These are phyloP conservation scores for Podarcis siculus DNA, from an alignment of 2,797 vertebrate species.

Conservation along the genomic window DNA sequence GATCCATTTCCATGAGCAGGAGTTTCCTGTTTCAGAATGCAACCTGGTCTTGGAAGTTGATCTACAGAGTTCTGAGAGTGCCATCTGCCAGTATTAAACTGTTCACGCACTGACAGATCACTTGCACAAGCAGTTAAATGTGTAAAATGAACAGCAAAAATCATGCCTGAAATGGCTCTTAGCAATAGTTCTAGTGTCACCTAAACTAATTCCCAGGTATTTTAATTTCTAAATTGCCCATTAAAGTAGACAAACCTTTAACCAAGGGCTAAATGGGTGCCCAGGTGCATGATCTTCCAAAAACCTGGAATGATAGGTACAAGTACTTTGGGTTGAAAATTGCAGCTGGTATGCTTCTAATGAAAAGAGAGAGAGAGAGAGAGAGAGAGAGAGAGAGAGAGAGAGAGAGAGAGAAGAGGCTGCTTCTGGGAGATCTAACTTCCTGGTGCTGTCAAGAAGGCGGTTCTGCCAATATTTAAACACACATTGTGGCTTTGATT, in stretches of 20 bases:
- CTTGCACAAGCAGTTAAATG: background rate
- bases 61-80: background rate
- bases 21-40: background rate
- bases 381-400: conserved; percentile 28
- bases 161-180: background rate
- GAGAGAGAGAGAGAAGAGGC: conserved; percentile 24
- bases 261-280: background rate
- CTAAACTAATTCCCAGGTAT: background rate
- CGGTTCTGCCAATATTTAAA: conserved; percentile 56
- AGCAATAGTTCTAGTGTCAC: background rate
- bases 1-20: conserved; percentile 2
- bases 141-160: background rate
- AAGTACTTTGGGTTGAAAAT: background rate
- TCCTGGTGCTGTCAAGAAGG: conserved; percentile 42
- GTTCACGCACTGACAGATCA: background rate
- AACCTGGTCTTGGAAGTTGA: background rate
- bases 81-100: background rate
- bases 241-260: background rate
- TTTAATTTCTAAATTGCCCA: background rate
- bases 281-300: background rate
- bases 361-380: conserved; percentile 31
- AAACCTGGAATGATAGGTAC: background rate
- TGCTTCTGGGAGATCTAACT: conserved; percentile 51
- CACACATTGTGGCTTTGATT: conserved; percentile 49
- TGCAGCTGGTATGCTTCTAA: conserved; percentile 23